These are phyloP conservation scores for Pachycephala philippinensis DNA, from an alignment of 2,113 vertebrate species.

Conservation along the genomic window DNA sequence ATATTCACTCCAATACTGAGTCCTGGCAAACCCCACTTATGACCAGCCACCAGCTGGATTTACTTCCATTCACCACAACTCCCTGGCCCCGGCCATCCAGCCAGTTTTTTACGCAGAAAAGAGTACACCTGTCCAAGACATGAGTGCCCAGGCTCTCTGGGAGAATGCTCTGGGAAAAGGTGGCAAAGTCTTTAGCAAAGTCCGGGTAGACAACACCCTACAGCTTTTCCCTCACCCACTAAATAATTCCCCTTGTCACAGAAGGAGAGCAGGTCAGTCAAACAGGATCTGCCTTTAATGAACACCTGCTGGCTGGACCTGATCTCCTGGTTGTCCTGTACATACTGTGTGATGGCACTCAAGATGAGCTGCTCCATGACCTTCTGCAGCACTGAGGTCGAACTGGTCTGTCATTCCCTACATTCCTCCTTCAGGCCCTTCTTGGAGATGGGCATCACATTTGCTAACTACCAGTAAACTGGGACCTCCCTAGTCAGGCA, in stretches of 20 bases:
- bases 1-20: background rate
- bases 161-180: background rate
- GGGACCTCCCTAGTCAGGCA: no score
- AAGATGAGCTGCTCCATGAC: fast-evolving
- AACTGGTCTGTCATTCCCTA: background rate
- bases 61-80: background rate
- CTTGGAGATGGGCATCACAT: background rate
- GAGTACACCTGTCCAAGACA: background rate
- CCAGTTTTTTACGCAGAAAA: background rate
- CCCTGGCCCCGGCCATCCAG: background rate
- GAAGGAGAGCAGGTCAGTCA: background rate
- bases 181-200: background rate
- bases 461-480: background rate
- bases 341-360: fast-evolving
- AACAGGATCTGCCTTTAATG: background rate
- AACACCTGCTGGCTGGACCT: background rate
- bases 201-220: background rate
- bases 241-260: background rate
- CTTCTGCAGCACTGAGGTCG: fast-evolving
- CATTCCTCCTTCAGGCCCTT: background rate
- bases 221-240: background rate
- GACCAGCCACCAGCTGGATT: background rate
- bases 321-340: background rate
- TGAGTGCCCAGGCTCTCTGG: background rate
- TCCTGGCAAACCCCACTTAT: background rate